Evolutionary conservation across 2,888 invertebrate genomes (phyloP).

Genomic region (Dichetophora obliterata): DNA sequence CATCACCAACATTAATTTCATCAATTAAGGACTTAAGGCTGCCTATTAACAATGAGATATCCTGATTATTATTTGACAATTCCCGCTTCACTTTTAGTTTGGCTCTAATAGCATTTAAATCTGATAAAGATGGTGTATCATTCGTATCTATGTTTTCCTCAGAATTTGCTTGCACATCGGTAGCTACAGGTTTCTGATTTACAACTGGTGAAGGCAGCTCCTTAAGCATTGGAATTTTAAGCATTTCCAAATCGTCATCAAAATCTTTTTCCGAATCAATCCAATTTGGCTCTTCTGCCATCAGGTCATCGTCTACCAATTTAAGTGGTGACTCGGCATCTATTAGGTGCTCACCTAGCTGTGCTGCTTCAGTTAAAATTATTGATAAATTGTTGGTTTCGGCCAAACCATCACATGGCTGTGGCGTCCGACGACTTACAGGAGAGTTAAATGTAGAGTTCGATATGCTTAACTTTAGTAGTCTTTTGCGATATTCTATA

Average conservation of each 20-base stretch:
- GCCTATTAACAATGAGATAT: conserved; percentile 51
- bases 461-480: conserved; percentile 56
- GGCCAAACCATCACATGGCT: not conserved
- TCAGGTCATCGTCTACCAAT: conserved; percentile 55
- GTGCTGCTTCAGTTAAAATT: conserved; percentile 48
- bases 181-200: not conserved
- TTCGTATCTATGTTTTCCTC: not conserved
- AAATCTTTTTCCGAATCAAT: conserved; percentile 55
- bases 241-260: conserved; percentile 57
- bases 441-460: conserved; percentile 55
- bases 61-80: conserved; percentile 47
- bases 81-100: conserved; percentile 47
- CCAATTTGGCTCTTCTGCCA: conserved; percentile 46
- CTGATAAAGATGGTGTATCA: not conserved
- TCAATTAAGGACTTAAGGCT: conserved; percentile 53
- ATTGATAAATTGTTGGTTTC: conserved; percentile 46
- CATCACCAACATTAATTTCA: conserved; percentile 47
- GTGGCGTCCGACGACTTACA: conserved; percentile 33
- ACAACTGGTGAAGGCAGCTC: conserved; percentile 49
- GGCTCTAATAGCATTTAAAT: conserved; percentile 45
- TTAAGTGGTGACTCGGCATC: conserved; percentile 52
- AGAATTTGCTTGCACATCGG: not conserved
- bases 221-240: conserved; percentile 56
- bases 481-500: conserved; percentile 55
- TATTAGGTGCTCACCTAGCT: conserved; percentile 49